These are phyloP conservation scores for Hydrotaea diabolus DNA, from an alignment of 2,888 invertebrate species.

Conservation along the genomic window DNA sequence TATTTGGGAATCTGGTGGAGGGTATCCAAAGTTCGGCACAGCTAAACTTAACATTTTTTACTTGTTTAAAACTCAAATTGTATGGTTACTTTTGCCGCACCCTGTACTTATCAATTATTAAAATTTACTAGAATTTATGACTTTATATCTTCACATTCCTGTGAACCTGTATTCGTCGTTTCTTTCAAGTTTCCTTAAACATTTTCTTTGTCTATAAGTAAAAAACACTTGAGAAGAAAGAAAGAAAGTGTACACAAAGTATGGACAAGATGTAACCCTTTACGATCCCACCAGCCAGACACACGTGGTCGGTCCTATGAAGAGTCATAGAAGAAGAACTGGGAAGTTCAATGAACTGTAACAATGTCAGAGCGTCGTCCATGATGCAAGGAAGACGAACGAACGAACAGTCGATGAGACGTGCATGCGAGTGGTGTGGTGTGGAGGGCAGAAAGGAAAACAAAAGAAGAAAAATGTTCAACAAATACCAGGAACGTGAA, in stretches of 20 bases:
- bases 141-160: neutral
- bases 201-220: neutral
- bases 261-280: neutral
- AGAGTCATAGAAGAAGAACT: slow-evolving; percentile 11
- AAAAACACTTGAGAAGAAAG: neutral
- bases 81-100: no score
- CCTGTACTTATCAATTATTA: no score
- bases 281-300: neutral
- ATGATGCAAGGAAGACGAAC: slow-evolving; percentile 5
- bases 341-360: slow-evolving; percentile 17
- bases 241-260: neutral
- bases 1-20: no score
- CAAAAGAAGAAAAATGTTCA: neutral
- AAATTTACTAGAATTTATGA: no score
- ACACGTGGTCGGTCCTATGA: slow-evolving; percentile 23
- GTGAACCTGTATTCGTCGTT: neutral
- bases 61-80: no score
- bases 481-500: slow-evolving; percentile 5
- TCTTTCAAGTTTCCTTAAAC: neutral
- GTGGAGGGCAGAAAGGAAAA: neutral
- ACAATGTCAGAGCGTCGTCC: neutral
- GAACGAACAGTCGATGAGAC: neutral
- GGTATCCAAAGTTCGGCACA: no score
- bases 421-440: no score
- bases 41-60: no score